A percentile compares a stretch with the other conserved stretches of the same genome.
These are phyloP conservation scores for Scolopax rusticola DNA, from an alignment of 2,797 vertebrate species.

Conservation along the genomic window DNA sequence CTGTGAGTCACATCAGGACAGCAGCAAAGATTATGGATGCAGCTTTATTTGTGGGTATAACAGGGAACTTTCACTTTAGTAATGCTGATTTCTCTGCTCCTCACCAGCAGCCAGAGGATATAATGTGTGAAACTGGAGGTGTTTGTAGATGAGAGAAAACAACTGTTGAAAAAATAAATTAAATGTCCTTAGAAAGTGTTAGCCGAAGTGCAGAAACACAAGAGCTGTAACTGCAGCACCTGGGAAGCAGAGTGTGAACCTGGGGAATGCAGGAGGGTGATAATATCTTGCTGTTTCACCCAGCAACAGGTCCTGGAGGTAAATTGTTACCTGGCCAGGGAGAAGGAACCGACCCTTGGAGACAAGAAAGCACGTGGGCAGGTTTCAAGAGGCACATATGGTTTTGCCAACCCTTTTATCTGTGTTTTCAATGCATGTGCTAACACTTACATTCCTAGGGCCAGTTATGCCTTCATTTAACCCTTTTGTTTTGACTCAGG, in stretches of 20 bases:
- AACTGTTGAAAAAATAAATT: background rate
- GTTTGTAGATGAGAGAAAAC: slow-evolving; percentile 34
- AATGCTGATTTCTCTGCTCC: background rate
- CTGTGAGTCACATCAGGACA: slow-evolving; percentile 5
- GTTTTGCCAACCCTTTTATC: background rate
- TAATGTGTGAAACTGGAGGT: background rate
- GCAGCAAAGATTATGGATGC: background rate
- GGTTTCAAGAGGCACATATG: background rate
- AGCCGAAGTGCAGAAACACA: background rate
- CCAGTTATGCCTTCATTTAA: background rate
- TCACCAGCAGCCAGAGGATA: background rate
- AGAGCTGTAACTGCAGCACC: slow-evolving; percentile 4
- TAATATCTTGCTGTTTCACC: slow-evolving; percentile 34
- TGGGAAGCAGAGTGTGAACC: background rate
- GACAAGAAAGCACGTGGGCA: background rate
- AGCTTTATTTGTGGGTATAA: background rate
- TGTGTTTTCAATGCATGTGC: background rate
- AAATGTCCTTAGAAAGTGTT: background rate
- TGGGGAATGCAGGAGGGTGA: background rate
- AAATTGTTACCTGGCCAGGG: background rate
- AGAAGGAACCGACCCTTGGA: background rate
- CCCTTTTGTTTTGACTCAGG: background rate
- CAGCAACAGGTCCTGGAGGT: slow-evolving; percentile 9
- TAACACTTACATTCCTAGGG: background rate
- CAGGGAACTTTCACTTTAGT: background rate